phyloP scores from a whole-genome alignment of 2,797 vertebrate species.

The Pyrocephalus nanus region DNA sequence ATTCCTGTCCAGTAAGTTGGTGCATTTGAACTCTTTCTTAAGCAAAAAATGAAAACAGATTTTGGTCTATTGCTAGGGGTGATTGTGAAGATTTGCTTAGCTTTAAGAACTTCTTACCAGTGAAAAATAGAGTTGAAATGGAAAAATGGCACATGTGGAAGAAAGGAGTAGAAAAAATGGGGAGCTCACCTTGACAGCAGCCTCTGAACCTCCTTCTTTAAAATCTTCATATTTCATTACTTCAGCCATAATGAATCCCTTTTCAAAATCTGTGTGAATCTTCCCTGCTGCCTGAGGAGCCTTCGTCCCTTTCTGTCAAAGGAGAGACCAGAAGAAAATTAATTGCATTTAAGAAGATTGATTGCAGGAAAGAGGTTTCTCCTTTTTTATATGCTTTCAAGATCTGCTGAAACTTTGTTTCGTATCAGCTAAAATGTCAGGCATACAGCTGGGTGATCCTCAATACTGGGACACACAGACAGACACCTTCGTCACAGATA shows the following conservation, averaged over 20 bases:
- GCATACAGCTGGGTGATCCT: slow-evolving; percentile 37
- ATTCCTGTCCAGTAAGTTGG: not conserved
- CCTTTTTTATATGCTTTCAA: slow-evolving; percentile 57
- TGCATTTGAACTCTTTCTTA: slow-evolving; percentile 81
- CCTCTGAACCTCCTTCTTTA: slow-evolving; percentile 94
- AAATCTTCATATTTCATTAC: slow-evolving; percentile 98
- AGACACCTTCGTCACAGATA: slow-evolving; percentile 76
- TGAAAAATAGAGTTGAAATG: slow-evolving; percentile 43
- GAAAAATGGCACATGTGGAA: not conserved
- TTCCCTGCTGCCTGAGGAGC: slow-evolving; percentile 92
- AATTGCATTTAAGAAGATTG: slow-evolving; percentile 88
- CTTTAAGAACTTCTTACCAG: slow-evolving; percentile 79
- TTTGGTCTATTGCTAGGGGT: slow-evolving; percentile 67
- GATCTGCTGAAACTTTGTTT: slow-evolving; percentile 72
- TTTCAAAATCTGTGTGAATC: slow-evolving; percentile 93
- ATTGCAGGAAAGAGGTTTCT: slow-evolving; percentile 74
- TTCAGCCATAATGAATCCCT: slow-evolving; percentile 97
- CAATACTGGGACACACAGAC: slow-evolving; percentile 75
- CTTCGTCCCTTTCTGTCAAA: slow-evolving; percentile 91
- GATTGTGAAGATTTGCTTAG: slow-evolving; percentile 78
- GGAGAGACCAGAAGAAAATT: slow-evolving; percentile 78
- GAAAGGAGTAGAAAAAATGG: not conserved
- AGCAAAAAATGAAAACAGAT: slow-evolving; percentile 77
- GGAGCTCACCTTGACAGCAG: slow-evolving; percentile 88
- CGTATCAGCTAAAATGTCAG: slow-evolving; percentile 53